Conservation (phyloP, 1,140 invertebrate species). For the Drosophila pruinosa region DNA sequence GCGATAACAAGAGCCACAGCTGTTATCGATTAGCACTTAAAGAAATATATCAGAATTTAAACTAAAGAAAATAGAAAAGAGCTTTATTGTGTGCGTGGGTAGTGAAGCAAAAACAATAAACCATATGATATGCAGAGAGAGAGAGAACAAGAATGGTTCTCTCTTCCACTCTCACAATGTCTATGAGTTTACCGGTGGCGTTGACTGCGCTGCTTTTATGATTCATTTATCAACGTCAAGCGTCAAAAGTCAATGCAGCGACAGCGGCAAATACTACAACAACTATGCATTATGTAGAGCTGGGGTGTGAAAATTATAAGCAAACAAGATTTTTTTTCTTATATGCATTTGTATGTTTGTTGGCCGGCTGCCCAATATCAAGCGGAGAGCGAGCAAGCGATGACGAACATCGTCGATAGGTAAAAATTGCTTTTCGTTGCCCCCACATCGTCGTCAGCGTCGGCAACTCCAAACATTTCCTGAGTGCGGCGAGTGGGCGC, state of each 20-base stretch:
- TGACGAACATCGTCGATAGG: constrained; percentile 47
- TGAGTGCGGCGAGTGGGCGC: constrained; percentile 54
- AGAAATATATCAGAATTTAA: constrained; percentile 17
- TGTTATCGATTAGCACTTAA: constrained; percentile 60
- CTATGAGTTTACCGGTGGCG: constrained; percentile 37
- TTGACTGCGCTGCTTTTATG: constrained; percentile 68
- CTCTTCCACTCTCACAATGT: background rate
- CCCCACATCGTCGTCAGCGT: constrained; percentile 9
- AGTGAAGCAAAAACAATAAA: constrained; percentile 16
- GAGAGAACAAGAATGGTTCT: background rate
- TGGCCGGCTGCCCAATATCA: constrained; percentile 54
- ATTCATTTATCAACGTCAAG: constrained; percentile 78
- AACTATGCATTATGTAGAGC: constrained; percentile 8
- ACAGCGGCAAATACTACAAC: constrained; percentile 25
- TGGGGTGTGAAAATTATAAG: constrained; percentile 55
- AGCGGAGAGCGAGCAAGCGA: constrained; percentile 6
- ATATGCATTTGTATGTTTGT: constrained; percentile 52
- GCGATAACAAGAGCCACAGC: constrained; percentile 66
- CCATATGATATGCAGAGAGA: constrained; percentile 8
- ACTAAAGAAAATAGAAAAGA: constrained; percentile 30
- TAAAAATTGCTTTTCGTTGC: constrained; percentile 47
- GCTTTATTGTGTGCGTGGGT: constrained; percentile 40
- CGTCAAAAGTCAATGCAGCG: constrained; percentile 64
- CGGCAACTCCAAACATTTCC: constrained; percentile 51
- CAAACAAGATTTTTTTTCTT: constrained; percentile 43